phyloP scores from a whole-genome alignment of 2,797 vertebrate species.

The Sus cebifrons region DNA sequence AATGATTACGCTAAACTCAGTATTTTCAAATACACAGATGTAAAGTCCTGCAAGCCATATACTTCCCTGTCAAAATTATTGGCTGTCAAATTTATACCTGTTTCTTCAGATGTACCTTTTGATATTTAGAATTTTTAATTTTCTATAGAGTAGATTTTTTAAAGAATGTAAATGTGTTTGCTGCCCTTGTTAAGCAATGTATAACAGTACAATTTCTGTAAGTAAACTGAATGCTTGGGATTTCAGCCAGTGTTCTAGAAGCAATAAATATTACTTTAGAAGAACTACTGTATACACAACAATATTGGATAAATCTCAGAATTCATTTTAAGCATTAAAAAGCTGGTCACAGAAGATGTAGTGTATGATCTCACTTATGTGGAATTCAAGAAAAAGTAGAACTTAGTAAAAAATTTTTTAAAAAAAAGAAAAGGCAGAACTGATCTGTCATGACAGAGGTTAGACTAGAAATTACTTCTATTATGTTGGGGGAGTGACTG shows the following conservation, averaged over 20 bases:
- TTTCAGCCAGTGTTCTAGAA: slow-evolving; percentile 97
- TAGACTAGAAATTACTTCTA: neutral
- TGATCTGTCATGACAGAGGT: neutral
- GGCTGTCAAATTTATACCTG: slow-evolving; percentile 94
- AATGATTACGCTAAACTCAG: too few relatives aligned
- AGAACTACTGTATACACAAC: neutral
- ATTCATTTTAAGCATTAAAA: neutral
- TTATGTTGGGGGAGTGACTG: neutral
- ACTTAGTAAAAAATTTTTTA: too few relatives aligned
- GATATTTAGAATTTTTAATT: slow-evolving; percentile 99
- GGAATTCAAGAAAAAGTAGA: slow-evolving; percentile 32
- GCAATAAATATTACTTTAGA: slow-evolving; percentile 95
- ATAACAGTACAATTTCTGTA: slow-evolving; percentile 94
- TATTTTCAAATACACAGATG: slow-evolving; percentile 77
- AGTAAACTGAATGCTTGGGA: slow-evolving; percentile 94
- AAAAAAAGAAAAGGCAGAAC: too few relatives aligned
- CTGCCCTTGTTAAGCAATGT: slow-evolving; percentile 95
- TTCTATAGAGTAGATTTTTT: slow-evolving; percentile 98
- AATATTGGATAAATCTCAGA: neutral
- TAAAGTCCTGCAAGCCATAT: slow-evolving; percentile 90
- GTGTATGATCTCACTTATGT: neutral
- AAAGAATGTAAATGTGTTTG: slow-evolving; percentile 96
- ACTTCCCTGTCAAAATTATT: slow-evolving; percentile 91
- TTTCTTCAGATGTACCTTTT: slow-evolving; percentile 97
- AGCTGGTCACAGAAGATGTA: neutral